These are phyloP conservation scores for Cryptocephalus moraei DNA, from an alignment of 2,888 invertebrate species.

Conservation along the genomic window DNA sequence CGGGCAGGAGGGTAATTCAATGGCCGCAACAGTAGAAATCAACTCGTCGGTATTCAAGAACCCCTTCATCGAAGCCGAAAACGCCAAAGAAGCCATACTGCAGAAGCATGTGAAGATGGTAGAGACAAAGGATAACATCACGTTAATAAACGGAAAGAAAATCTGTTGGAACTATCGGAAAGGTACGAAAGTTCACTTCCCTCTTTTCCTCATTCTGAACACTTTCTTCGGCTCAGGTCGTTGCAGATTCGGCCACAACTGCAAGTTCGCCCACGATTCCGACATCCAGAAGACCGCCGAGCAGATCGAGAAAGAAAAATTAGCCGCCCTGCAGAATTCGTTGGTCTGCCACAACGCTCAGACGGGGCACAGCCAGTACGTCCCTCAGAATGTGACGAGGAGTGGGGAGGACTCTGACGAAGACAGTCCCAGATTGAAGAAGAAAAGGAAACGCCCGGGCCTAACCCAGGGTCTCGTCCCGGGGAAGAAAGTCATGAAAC, in stretches of 20 bases:
- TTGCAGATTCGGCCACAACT: slow-evolving; percentile 85
- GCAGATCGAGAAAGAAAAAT: slow-evolving; percentile 48
- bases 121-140: slow-evolving; percentile 49
- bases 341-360: slow-evolving; percentile 18
- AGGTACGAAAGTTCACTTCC: slow-evolving; percentile 42
- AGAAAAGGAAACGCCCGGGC: slow-evolving; percentile 65
- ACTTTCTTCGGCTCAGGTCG: slow-evolving; percentile 24
- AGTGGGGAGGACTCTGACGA: slow-evolving; percentile 20
- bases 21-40: slow-evolving; percentile 11
- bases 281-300: slow-evolving; percentile 59
- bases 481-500: slow-evolving; percentile 76
- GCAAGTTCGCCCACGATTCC: slow-evolving; percentile 85
- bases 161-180: slow-evolving; percentile 91
- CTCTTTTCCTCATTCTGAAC: too few relatives aligned
- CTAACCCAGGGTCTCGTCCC: slow-evolving; percentile 66
- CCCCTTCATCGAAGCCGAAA: slow-evolving; percentile 77
- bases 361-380: slow-evolving; percentile 9
- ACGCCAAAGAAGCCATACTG: slow-evolving; percentile 73
- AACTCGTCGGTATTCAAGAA: slow-evolving; percentile 75
- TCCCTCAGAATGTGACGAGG: slow-evolving; percentile 28
- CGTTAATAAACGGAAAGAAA: slow-evolving; percentile 75
- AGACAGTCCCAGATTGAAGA: slow-evolving; percentile 15
- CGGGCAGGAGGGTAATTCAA: slow-evolving; percentile 16
- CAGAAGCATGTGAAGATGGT: slow-evolving; percentile 17
- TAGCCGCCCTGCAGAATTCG: slow-evolving; percentile 30